Conservation (phyloP, 2,113 vertebrate species). For the western clawed frog (Xenopus tropicalis) region DNA sequence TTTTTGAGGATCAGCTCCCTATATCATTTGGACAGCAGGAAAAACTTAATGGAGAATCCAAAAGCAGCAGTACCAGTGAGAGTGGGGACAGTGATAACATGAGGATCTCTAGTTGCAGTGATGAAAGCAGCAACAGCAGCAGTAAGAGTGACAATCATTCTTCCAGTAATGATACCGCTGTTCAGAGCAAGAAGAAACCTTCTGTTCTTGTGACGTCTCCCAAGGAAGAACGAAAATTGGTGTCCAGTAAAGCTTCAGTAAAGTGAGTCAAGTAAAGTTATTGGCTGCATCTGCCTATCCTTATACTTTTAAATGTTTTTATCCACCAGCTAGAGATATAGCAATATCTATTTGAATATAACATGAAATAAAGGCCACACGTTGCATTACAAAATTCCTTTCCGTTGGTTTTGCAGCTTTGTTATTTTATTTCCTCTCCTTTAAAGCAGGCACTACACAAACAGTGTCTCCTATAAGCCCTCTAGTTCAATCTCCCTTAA, state of each 20-base stretch:
- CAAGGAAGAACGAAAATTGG: constrained; percentile 80
- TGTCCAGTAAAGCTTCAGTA: constrained; percentile 80
- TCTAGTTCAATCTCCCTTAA: no score
- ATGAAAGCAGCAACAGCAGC: constrained; percentile 95
- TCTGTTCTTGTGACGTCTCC: constrained; percentile 73
- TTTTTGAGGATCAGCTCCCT: constrained; percentile 93
- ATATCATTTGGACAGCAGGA: constrained; percentile 92
- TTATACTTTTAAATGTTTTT: not conserved
- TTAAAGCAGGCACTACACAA: no score
- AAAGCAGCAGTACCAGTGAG: constrained; percentile 90
- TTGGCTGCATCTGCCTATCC: fast-evolving
- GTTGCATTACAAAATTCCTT: no score
- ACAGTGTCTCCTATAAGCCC: no score
- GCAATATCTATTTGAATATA: no score
- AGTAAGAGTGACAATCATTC: constrained; percentile 76
- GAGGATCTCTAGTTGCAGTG: constrained; percentile 96
- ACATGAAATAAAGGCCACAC: no score
- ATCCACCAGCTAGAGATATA: not conserved
- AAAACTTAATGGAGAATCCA: constrained; percentile 92
- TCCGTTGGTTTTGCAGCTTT: no score
- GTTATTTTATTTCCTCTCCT: no score
- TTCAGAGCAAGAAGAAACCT: constrained; percentile 78
- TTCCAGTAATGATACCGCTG: constrained; percentile 53
- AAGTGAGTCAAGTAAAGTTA: constrained; percentile 65
- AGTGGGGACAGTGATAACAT: constrained; percentile 96